Evolutionary conservation across 2,797 vertebrate species (phyloP).

Genomic region (Bradypodion pumilum): DNA sequence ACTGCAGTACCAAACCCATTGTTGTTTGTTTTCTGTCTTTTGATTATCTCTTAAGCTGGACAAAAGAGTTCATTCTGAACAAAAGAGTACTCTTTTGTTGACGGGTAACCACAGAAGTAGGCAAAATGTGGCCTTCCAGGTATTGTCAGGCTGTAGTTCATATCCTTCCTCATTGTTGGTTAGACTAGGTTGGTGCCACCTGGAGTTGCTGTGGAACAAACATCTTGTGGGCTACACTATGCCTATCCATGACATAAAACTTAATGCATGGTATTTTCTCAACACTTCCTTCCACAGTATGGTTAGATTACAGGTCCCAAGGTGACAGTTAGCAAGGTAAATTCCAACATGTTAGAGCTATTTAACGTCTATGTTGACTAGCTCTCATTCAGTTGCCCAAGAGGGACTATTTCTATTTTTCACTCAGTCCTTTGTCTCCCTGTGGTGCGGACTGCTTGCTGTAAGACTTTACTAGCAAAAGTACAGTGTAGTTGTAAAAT

Average conservation of each 20-base stretch:
- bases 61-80: neutral
- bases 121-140: too few species aligned
- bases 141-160: too few species aligned
- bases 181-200: too few species aligned
- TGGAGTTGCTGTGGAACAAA: too few species aligned
- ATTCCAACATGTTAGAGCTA: neutral
- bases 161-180: too few species aligned
- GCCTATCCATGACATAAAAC: too few species aligned
- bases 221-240: too few species aligned
- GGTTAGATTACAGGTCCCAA: neutral
- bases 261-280: neutral
- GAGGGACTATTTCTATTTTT: neutral
- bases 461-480: neutral
- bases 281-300: neutral
- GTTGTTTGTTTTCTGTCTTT: too few species aligned
- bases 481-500: neutral
- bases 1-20: too few species aligned
- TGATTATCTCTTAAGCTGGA: too few species aligned
- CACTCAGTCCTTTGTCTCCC: neutral
- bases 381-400: neutral
- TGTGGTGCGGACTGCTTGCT: neutral
- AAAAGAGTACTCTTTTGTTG: neutral
- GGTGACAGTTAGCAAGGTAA: neutral
- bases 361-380: neutral
- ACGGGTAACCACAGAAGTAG: too few species aligned